Evolutionary conservation across 2,797 vertebrate species (phyloP), one percentile per base, ranked within the genome.

Genomic region (Astyanax mexicanus): DNA sequence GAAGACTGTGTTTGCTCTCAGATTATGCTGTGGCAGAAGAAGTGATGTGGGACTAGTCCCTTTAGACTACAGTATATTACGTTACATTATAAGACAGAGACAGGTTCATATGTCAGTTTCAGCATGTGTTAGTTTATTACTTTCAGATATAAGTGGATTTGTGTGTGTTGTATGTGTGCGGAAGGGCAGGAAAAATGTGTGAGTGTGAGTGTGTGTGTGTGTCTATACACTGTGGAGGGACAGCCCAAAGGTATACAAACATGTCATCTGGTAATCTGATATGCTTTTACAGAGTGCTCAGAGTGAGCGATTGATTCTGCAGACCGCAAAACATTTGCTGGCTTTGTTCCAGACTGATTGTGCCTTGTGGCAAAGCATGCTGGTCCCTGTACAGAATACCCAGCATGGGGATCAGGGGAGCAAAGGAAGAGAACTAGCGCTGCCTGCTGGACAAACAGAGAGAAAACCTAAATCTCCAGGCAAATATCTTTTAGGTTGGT

Each of bases 381-480:
- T 35, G 15, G 19, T 57, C 12, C 65, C 61, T 40, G 51, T 7
- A 37, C 40, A 65, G 42, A 55, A 77, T 64, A 45, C 55, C 29
- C 37, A 67, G 49, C 7, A 0, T 6, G 37, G 9, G n/a, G 49
- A 13, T 21, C 75, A 82, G 45, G 51, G 80, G 62, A 74, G 11
- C 3, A 71, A 74, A 74, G 74, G 80, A 85, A 86, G 72, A 75
- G 72, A 77, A 88, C 72, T 80, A 89, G 86, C 88, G 86, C 90
- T 90, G 86, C 88, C 92, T 91, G 68, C 84, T 88, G 90, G 89
- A 35, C 57, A 32, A 60, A 72, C 29, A 60, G 11, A 42, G 64
- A 68, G 37, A 8, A 51, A 15, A 27, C 15, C n/a, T n/a, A n/a
- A n/a, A n/a, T n/a, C n/a, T n/a, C n/a, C n/a, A n/a, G n/a, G n/a